Conservation (phyloP, 2,888 invertebrate species). For the Andrena haemorrhoa region DNA sequence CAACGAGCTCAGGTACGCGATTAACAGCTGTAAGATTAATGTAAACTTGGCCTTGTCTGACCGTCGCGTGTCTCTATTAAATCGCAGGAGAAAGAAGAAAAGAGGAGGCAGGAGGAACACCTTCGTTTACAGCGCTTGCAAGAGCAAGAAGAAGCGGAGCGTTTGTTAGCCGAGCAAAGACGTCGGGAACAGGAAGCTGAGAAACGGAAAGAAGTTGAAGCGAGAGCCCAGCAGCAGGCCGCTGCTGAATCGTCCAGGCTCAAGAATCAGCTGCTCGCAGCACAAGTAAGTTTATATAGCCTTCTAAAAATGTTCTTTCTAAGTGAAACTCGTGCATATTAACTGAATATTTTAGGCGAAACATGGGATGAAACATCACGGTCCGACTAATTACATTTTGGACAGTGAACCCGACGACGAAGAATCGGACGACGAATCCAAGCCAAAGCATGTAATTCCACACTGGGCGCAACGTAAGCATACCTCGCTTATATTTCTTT, state of each 20-base stretch:
- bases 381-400: constrained; percentile 76
- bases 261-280: constrained; percentile 67
- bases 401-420: constrained; percentile 83
- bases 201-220: constrained; percentile 76
- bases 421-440: constrained; percentile 80
- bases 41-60: neutral
- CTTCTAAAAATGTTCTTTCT: no score
- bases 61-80: neutral
- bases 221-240: constrained; percentile 81
- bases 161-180: constrained; percentile 80
- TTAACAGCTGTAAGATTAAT: neutral
- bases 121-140: constrained; percentile 76
- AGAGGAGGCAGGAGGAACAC: constrained; percentile 78
- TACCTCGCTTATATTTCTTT: neutral
- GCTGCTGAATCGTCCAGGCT: constrained; percentile 72
- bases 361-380: constrained; percentile 60
- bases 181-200: constrained; percentile 83
- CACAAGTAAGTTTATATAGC: constrained; percentile 39
- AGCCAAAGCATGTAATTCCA: constrained; percentile 81
- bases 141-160: constrained; percentile 82
- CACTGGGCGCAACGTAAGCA: constrained; percentile 80
- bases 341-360: constrained; percentile 64
- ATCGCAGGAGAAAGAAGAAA: constrained; percentile 82
- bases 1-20: constrained; percentile 77
- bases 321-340: neutral